Conservation (phyloP, 2,888 invertebrate species). For the Hypercompe scribonia region DNA sequence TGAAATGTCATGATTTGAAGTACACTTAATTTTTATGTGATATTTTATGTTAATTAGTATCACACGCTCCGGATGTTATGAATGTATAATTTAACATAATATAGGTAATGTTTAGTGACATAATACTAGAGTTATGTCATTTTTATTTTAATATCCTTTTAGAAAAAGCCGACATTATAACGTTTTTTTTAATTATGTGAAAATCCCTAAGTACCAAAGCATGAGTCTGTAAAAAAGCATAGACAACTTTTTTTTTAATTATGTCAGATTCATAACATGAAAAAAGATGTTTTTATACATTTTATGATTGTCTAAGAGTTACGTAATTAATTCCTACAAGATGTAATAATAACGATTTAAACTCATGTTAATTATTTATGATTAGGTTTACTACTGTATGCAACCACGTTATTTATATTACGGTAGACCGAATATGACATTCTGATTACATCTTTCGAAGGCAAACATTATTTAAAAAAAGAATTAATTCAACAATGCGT, state of each 20-base stretch:
- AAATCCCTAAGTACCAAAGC: background rate
- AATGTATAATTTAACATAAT: conserved; percentile 32
- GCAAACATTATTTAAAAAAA: background rate
- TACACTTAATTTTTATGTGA: conserved; percentile 9
- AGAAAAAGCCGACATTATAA: background rate
- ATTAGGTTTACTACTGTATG: background rate
- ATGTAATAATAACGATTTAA: background rate
- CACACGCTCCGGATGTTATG: conserved; percentile 39
- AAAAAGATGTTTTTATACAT: background rate
- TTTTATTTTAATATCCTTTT: background rate
- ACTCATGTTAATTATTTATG: background rate
- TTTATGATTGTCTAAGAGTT: background rate
- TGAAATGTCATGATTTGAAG: background rate
- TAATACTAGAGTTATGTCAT: conserved; percentile 27
- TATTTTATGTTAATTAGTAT: conserved; percentile 29
- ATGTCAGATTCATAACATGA: background rate
- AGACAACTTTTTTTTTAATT: background rate
- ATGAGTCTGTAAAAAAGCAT: background rate
- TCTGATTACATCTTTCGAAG: background rate
- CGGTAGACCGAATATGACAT: conserved; percentile 1
- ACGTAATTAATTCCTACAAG: background rate
- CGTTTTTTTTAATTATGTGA: background rate
- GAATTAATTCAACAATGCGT: background rate
- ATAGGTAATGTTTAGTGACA: conserved; percentile 32
- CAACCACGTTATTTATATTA: background rate